phyloP scores from a whole-genome alignment of 2,113 vertebrate genomes.

The Loxodonta africana region DNA sequence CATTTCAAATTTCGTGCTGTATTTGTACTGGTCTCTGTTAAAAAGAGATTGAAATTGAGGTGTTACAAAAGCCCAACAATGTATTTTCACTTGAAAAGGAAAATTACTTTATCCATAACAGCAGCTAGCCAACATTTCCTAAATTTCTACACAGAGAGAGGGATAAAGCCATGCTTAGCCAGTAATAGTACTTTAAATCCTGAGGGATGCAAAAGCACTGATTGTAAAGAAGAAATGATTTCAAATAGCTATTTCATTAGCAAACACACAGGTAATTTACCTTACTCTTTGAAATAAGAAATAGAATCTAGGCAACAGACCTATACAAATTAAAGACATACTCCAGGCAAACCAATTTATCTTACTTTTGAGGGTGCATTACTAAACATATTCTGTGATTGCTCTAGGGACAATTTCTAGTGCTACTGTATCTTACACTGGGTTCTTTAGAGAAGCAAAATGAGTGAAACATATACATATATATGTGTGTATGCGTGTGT shows the following conservation, averaged over 20 bases:
- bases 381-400: constrained; percentile 14
- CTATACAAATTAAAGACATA: constrained; percentile 68
- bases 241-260: constrained; percentile 72
- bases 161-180: constrained; percentile 61
- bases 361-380: constrained; percentile 44
- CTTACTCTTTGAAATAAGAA: constrained; percentile 61
- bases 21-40: not conserved
- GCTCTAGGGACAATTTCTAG: constrained; percentile 15
- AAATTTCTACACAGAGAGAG: constrained; percentile 64
- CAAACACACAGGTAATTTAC: constrained; percentile 67
- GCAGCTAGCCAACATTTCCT: constrained; percentile 68
- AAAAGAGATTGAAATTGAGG: constrained; percentile 15
- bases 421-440: no score
- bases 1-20: not conserved
- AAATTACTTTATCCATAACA: constrained; percentile 65
- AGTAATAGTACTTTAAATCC: constrained; percentile 77
- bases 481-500: no score
- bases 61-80: not conserved
- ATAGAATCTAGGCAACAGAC: constrained; percentile 60
- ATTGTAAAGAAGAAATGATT: constrained; percentile 79
- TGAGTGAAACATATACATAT: no score
- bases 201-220: constrained; percentile 60
- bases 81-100: constrained; percentile 52
- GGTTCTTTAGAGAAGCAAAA: no score
- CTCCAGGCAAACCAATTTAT: constrained; percentile 58